Conservation (phyloP, 2,888 invertebrate species). For the Scaeva pyrastri region DNA sequence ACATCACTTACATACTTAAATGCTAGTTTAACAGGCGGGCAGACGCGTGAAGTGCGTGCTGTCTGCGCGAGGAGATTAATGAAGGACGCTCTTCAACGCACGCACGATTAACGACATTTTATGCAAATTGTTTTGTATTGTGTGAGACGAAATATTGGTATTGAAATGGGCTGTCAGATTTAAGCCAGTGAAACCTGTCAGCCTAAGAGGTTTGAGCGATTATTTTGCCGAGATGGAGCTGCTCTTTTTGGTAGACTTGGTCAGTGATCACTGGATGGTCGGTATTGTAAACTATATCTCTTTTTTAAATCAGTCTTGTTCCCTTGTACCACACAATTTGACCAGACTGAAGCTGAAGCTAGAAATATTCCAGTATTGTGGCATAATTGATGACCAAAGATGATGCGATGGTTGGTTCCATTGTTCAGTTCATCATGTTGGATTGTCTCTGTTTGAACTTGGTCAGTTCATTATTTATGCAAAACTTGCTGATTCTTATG, state of each 20-base stretch:
- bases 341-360: background rate
- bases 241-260: background rate
- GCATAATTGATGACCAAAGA: slow-evolving; percentile 57
- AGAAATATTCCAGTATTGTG: slow-evolving; percentile 50
- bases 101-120: slow-evolving; percentile 70
- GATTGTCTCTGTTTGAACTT: slow-evolving; percentile 55
- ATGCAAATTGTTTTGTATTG: slow-evolving; percentile 69
- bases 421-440: slow-evolving; percentile 62
- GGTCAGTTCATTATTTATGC: slow-evolving; percentile 38
- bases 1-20: slow-evolving; percentile 40
- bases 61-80: slow-evolving; percentile 63
- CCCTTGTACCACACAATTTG: slow-evolving; percentile 45
- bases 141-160: slow-evolving; percentile 68
- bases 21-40: background rate
- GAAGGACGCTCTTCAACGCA: slow-evolving; percentile 57
- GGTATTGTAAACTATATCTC: slow-evolving; percentile 17
- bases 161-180: slow-evolving; percentile 59
- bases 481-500: slow-evolving; percentile 9
- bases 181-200: slow-evolving; percentile 43
- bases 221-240: slow-evolving; percentile 22
- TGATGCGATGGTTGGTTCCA: slow-evolving; percentile 25
- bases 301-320: slow-evolving; percentile 42
- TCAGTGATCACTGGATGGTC: background rate
- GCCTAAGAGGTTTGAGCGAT: slow-evolving; percentile 38
- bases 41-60: background rate